Percentiles rank a stretch among this genome's conserved stretches.
phyloP scores from a whole-genome alignment of 1,140 invertebrate genomes.

The Hetaerina americana region DNA sequence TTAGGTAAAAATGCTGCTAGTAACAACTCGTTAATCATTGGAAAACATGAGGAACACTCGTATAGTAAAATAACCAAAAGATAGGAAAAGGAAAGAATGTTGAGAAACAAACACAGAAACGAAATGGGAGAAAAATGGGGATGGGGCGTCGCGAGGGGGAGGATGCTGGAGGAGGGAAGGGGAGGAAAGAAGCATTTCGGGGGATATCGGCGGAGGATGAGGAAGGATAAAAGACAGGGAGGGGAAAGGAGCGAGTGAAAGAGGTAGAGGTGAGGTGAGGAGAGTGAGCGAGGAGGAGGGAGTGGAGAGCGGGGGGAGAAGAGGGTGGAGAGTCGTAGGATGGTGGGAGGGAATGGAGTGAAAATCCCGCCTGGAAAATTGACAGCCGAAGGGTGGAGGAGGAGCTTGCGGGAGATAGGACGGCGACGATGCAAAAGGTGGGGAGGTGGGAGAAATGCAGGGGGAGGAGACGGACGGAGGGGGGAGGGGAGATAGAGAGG shows the following conservation, averaged over 20 bases:
- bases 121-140: too few species aligned
- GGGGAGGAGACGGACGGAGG: background rate
- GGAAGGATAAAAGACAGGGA: background rate
- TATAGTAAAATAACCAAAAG: too few species aligned
- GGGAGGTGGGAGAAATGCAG: background rate
- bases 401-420: background rate
- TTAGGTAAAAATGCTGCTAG: too few species aligned
- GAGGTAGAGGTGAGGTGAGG: background rate
- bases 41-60: too few species aligned
- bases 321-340: background rate
- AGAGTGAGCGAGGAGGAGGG: background rate
- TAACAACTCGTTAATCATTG: too few species aligned
- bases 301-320: background rate
- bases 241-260: too few species aligned
- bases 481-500: background rate
- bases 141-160: background rate
- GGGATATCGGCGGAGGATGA: background rate
- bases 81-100: too few species aligned
- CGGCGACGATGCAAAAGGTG: background rate
- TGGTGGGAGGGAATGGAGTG: background rate
- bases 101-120: too few species aligned
- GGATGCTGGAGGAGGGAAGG: background rate
- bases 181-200: background rate
- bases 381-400: background rate
- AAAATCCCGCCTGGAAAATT: background rate